Base-by-base conservation (phyloP, 2,797 vertebrate species). In the Triplophysa bombifrons region DNA sequence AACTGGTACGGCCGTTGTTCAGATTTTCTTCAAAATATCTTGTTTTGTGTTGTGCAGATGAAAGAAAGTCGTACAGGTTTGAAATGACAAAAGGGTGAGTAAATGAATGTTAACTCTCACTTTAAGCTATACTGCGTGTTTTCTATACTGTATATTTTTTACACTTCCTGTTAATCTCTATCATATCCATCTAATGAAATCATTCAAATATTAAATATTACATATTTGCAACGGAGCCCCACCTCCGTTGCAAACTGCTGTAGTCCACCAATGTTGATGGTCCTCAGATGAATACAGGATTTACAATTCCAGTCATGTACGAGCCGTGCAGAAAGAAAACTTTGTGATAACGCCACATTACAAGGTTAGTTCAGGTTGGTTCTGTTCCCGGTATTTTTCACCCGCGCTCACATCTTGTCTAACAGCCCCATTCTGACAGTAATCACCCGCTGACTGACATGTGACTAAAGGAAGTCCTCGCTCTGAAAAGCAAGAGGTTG, bases 201-300 rank as follows among this genome's bases (percentile, higher is more conserved):
- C 7, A 3, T n/a, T 19, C 12, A 48, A 48, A 60, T 60, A 12
- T 13, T n/a, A 20, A 38, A 30, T 11, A 14, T 38, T 25, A 41
- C 72, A 72, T 38, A 38, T 38, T 7, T 7, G 34, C 34, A 1
- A 55, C 56, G 30, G 58, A 20, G 46, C 38, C 88, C 12, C 93
- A 97, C 97, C 96, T 99, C 97, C 3, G 92, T 93, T 61, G 96
- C 95, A 90, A 98, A 99, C 89, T 99, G 97, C 88, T 98, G 97
- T 66, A 98, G 74, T 70, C 97, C 98, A 73, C 96, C 96, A 19
- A 98, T 98, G 88, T 30, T 30, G 27, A 30, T 30, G 27, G 27
- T 30, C 27, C 27, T 30, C 27, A 30, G 3, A 30, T 30, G 27
- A 2, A 30, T 3, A 30, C 27, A 30, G 27, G 27, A 30, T 4